Conservation (phyloP, 2,113 vertebrate species). For the Percina caprodes region DNA sequence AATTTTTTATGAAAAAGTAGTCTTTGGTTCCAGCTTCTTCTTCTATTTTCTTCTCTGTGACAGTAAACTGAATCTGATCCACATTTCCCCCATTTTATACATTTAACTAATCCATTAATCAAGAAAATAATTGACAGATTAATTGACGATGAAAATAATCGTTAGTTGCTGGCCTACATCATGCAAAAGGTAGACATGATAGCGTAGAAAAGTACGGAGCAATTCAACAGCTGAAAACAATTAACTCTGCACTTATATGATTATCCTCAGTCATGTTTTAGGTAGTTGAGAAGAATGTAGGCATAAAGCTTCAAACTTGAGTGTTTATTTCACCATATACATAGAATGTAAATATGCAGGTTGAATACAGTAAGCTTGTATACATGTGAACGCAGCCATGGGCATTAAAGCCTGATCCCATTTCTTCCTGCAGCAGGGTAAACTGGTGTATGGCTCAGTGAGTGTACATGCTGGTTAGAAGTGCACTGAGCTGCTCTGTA, state of each 20-base stretch:
- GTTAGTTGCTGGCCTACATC: no score
- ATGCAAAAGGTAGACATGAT: not conserved
- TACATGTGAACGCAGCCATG: not conserved
- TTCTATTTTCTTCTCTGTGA: no score
- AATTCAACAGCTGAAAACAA: not conserved
- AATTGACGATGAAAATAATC: no score
- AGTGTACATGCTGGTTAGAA: conserved; percentile 39
- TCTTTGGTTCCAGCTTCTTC: no score
- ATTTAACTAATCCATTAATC: no score
- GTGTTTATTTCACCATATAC: not conserved
- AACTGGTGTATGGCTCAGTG: conserved; percentile 48
- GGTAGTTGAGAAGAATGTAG: not conserved
- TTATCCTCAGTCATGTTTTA: not conserved
- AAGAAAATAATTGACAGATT: no score
- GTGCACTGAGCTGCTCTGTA: conserved; percentile 60
- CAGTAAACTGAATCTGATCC: no score
- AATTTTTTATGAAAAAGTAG: no score
- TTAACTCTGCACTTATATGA: not conserved
- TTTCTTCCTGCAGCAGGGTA: conserved; percentile 8
- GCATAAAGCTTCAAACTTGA: no score
- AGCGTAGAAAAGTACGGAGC: not conserved
- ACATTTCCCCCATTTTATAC: no score
- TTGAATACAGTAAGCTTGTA: not conserved
- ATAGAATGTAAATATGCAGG: not conserved
- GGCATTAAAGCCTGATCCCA: conserved; percentile 1